Base-by-base conservation (phyloP, 1,140 invertebrate species). In the Bicyclus anynana region DNA sequence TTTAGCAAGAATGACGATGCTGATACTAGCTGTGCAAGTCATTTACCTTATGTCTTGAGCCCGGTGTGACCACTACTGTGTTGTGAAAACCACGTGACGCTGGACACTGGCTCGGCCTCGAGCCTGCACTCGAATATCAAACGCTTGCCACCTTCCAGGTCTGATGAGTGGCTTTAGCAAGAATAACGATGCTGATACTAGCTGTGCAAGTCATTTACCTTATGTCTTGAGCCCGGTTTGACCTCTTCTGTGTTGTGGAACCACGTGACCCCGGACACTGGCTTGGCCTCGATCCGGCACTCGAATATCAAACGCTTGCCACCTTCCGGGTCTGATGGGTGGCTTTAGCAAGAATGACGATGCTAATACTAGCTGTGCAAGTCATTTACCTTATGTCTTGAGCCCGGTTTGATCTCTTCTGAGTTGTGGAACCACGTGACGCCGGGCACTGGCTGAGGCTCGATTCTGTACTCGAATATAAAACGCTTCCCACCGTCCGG, bases 271-370 rank as follows among this genome's bases (percentile, higher is more conserved):
- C 91, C 92, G 52, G 98, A 97, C 71, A 94, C 92, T 14, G 98
- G 98, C 89, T 98, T 96, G 59, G 97, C 97, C 74, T 97, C 95
- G 69, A 99, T 96, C 70, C 96, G 93, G 89, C 97, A 98, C 91
- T 98, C 97, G 91, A 99, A 99, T 69, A 98, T 91, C 64, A 99
- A 90, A 82, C 96, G 93, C 90, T 97, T 97, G 56, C 97, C 97
- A 89, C 98, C 97, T 82, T 98, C 97, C 89, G 98, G 97, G 97
- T 84, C 96, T 92, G 82, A 99, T 99, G 21, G 96, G 93, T 42
- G 98, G 98, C 90, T 99, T 99, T 91, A 98, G 97, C 80, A 95
- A 94, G 91, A 99, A 99, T 80, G 97, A 98, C 76, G 98, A 98
- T 83, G 97, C 97, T 86, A n/a, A n/a, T 33, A 1, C 2, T 33